Conservation (phyloP, 2,113 vertebrate genomes). For the Oncorhynchus gorbuscha region DNA sequence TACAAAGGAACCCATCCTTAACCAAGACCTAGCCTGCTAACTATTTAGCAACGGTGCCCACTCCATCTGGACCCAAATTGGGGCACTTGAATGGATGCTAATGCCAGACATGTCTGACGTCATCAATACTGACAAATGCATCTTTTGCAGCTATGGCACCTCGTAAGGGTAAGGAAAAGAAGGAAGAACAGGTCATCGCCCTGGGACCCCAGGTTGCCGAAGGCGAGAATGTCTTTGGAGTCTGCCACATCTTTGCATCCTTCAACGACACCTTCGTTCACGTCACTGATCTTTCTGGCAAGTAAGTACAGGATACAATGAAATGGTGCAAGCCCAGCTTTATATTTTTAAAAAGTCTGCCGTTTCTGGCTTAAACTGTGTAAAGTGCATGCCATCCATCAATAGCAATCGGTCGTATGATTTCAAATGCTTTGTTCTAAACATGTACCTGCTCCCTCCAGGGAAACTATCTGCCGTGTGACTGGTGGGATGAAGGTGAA, state of each 20-base stretch:
- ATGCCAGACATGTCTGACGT: not conserved
- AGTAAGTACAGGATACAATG: slow-evolving; percentile 76
- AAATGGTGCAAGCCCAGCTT: too few species aligned
- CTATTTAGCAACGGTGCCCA: not conserved
- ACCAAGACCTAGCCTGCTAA: too few species aligned
- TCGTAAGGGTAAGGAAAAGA: slow-evolving; percentile 99
- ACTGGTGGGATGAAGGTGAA: slow-evolving; percentile 99
- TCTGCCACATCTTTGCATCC: slow-evolving; percentile 98
- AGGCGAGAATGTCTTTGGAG: slow-evolving; percentile 96
- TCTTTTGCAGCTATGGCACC: slow-evolving; percentile 87
- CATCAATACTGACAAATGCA: not conserved
- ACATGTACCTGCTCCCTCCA: slow-evolving; percentile 39
- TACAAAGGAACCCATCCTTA: too few species aligned
- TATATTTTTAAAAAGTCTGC: too few species aligned
- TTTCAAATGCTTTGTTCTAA: too few species aligned
- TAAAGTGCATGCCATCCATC: too few species aligned
- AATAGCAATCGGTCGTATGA: too few species aligned
- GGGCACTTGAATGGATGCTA: not conserved
- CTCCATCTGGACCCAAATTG: not conserved
- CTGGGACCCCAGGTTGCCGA: slow-evolving; percentile 96
- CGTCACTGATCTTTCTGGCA: slow-evolving; percentile 97
- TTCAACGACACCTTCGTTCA: slow-evolving; percentile 99
- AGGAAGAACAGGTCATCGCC: slow-evolving; percentile 99
- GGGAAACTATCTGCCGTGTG: slow-evolving; percentile 97
- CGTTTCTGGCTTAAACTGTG: too few species aligned